phyloP scores from a whole-genome alignment of 2,888 invertebrate species.

The Nephrotoma guestfalica region DNA sequence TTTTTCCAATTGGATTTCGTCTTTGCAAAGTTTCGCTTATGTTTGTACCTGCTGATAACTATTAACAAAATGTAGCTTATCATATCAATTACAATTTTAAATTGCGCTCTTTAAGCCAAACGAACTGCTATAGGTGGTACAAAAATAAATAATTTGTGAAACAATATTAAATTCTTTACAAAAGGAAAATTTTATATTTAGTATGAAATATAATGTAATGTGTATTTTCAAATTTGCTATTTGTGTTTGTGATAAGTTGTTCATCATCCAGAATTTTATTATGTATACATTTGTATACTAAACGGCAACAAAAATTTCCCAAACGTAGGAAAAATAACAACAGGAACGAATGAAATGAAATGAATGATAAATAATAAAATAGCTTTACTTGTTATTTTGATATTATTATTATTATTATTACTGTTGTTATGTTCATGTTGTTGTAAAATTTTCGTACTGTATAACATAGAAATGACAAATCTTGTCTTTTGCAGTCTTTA shows the following conservation, averaged over 20 bases:
- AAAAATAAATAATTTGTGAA: too few relatives aligned
- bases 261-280: neutral
- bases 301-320: neutral
- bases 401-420: neutral
- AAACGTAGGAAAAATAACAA: neutral
- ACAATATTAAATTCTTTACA: too few relatives aligned
- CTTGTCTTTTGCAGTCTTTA: constrained; percentile 13
- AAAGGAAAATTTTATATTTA: too few relatives aligned
- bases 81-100: too few relatives aligned
- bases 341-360: neutral
- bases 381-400: neutral
- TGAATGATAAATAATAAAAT: neutral
- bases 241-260: neutral
- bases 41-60: too few relatives aligned
- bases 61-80: too few relatives aligned
- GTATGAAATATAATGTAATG: too few relatives aligned
- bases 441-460: neutral
- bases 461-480: constrained; percentile 2
- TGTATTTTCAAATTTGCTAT: too few relatives aligned
- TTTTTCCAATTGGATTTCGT: too few relatives aligned
- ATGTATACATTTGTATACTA: neutral
- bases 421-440: neutral
- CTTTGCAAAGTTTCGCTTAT: too few relatives aligned
- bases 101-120: too few relatives aligned
- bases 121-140: too few relatives aligned